phyloP scores from a whole-genome alignment of 2,888 invertebrate genomes.

The Cordylochernes scorpioides region DNA sequence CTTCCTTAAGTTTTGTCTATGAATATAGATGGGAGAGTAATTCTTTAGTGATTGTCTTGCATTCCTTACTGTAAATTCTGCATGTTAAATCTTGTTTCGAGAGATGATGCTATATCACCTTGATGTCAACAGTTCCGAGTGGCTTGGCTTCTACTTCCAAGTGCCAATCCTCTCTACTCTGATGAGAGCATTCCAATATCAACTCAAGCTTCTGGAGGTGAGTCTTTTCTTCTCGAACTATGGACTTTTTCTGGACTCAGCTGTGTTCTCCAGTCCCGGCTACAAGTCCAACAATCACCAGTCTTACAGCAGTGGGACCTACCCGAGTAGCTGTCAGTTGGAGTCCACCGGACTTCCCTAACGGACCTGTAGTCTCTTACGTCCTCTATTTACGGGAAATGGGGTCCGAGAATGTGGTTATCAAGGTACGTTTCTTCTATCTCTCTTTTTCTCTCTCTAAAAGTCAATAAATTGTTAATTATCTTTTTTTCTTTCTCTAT shows the following conservation, averaged over 20 bases:
- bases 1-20: too few species aligned
- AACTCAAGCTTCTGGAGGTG: constrained; percentile 22
- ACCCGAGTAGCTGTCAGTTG: constrained; percentile 60
- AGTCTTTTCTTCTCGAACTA: too few species aligned
- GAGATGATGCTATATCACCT: too few species aligned
- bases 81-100: too few species aligned
- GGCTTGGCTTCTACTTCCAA: constrained; percentile 39
- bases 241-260: background rate
- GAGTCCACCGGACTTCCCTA: constrained; percentile 58
- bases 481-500: too few species aligned
- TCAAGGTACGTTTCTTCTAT: constrained; percentile 31
- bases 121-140: constrained; percentile 72
- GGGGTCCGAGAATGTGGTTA: constrained; percentile 31
- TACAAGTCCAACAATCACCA: constrained; percentile 36
- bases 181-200: constrained; percentile 19
- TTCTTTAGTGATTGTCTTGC: too few species aligned
- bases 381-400: constrained; percentile 39
- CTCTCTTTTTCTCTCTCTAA: background rate
- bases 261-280: constrained; percentile 38
- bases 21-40: too few species aligned
- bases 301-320: constrained; percentile 40
- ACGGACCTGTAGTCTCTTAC: constrained; percentile 64
- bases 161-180: constrained; percentile 18
- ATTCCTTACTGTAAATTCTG: too few species aligned
- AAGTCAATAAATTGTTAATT: too few species aligned